A percentile compares a stretch with the other conserved stretches of the same genome.
Conservation (phyloP, 2,888 invertebrate species). For the Achlya flavicornis region DNA sequence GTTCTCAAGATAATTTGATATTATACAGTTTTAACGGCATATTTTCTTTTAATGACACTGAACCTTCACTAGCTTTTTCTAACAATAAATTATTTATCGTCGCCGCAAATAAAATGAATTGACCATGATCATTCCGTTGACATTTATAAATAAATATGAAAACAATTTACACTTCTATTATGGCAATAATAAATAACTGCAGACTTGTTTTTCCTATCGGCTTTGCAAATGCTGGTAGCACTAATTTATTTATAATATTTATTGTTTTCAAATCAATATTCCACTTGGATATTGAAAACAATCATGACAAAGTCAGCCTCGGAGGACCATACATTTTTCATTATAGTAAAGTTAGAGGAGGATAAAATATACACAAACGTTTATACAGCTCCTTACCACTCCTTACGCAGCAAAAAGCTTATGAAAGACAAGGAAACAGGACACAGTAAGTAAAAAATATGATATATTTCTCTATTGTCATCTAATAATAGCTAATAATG, state of each 20-base stretch:
- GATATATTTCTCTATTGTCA: too few relatives aligned
- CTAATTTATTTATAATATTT: conserved; percentile 3
- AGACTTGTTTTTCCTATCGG: conserved; percentile 1
- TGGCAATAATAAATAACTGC: not conserved
- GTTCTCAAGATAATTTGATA: not conserved
- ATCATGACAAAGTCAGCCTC: not conserved
- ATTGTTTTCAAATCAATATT: not conserved
- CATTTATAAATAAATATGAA: conserved; percentile 7
- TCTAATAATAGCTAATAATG: not conserved
- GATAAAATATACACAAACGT: too few relatives aligned
- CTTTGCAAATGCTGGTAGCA: not conserved
- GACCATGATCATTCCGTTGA: not conserved
- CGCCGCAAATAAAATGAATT: conserved; percentile 3
- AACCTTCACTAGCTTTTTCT: not conserved
- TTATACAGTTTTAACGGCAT: not conserved
- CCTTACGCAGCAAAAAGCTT: too few relatives aligned
- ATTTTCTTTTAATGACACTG: not conserved
- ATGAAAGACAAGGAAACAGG: too few relatives aligned
- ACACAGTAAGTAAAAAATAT: too few relatives aligned
- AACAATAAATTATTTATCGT: not conserved
- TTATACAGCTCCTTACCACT: too few relatives aligned
- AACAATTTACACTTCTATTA: conserved; percentile 6
- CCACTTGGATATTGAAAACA: not conserved
- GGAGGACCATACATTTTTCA: not conserved
- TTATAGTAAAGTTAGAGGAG: not conserved